These are phyloP conservation scores for Enteromius fasciolatus DNA, from an alignment of 2,797 vertebrate species.

Conservation along the genomic window DNA sequence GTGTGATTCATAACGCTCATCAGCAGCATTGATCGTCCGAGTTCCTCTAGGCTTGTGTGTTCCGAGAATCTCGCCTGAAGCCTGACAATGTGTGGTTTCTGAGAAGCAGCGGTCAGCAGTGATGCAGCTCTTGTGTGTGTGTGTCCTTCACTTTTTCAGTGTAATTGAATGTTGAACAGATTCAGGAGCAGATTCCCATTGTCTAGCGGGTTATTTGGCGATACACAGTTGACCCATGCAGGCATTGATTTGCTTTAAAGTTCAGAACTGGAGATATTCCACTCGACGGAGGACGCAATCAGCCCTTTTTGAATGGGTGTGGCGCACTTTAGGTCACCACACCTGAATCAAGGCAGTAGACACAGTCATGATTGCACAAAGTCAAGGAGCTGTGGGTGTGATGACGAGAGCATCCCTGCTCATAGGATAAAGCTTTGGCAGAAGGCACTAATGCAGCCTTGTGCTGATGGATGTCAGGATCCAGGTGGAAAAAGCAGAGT, in stretches of 20 bases:
- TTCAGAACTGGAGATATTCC: neutral
- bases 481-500: neutral
- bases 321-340: constrained; percentile 6
- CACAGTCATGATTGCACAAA: constrained; percentile 18
- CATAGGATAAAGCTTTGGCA: constrained; percentile 11
- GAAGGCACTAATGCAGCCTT: neutral
- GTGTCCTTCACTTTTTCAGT: neutral
- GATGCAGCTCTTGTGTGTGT: constrained; percentile 6
- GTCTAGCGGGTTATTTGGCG: neutral
- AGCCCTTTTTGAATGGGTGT: constrained; percentile 10
- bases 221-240: neutral
- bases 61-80: neutral
- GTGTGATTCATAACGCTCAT: neutral
- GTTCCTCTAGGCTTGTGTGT: neutral
- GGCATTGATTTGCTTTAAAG: neutral
- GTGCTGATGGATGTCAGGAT: constrained; percentile 6
- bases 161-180: neutral
- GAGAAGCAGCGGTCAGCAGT: neutral
- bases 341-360: constrained; percentile 26
- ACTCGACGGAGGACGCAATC: neutral
- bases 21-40: constrained; percentile 12
- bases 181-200: neutral
- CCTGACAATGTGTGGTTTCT: neutral
- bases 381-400: constrained; percentile 28
- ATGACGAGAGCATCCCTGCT: neutral